These are phyloP conservation scores for Microtus montanus DNA, from an alignment of 2,113 vertebrate genomes.

Conservation along the genomic window DNA sequence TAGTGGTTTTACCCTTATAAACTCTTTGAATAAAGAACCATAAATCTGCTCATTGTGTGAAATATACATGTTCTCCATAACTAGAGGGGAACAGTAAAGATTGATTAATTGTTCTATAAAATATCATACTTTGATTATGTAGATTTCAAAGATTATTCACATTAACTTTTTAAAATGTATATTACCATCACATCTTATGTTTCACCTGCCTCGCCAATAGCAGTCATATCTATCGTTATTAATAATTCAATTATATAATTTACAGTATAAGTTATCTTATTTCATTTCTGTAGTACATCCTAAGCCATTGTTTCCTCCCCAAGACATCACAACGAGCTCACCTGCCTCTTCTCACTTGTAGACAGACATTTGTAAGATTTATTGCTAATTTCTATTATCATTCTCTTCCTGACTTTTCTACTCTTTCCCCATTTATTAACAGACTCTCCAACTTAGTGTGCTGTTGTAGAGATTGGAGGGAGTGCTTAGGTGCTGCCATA, in stretches of 20 bases:
- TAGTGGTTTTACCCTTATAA: background rate
- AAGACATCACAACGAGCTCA: background rate
- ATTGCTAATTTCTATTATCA: constrained; percentile 14
- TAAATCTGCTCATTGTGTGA: constrained; percentile 17
- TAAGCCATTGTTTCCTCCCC: background rate
- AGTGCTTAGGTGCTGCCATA: background rate
- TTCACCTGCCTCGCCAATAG: background rate
- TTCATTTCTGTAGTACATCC: background rate
- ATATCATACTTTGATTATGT: background rate
- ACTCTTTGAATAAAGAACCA: background rate
- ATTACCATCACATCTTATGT: background rate
- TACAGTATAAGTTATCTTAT: background rate
- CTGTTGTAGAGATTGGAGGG: background rate
- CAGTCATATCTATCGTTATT: background rate
- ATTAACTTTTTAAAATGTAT: background rate
- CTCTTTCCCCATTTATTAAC: background rate
- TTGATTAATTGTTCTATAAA: background rate
- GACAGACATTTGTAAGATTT: background rate
- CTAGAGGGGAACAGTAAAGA: background rate
- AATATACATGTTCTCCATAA: background rate
- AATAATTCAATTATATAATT: background rate
- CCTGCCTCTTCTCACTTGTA: background rate
- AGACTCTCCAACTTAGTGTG: background rate
- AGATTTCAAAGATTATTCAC: background rate
- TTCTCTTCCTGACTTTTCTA: background rate